Evolutionary conservation across 2,113 vertebrate species (phyloP).

Genomic region (Podiceps cristatus): DNA sequence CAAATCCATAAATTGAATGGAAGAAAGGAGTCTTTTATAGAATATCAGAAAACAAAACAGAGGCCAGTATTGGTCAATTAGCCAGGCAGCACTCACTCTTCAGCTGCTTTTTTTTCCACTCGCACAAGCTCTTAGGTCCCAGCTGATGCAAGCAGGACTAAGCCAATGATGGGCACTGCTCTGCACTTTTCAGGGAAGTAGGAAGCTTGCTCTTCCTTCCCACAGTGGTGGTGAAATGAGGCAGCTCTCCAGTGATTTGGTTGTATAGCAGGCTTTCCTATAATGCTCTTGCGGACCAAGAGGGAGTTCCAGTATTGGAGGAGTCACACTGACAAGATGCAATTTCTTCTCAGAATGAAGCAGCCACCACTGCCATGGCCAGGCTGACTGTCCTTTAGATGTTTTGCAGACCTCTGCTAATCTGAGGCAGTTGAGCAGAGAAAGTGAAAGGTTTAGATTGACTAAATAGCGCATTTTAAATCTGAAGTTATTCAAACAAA

Average conservation of each 20-base stretch:
- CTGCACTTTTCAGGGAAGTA: background rate
- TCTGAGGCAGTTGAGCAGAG: background rate
- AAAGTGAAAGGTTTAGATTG: background rate
- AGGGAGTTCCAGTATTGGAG: background rate
- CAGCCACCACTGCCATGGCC: background rate
- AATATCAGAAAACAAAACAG: background rate
- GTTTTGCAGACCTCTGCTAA: background rate
- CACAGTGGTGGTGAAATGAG: background rate
- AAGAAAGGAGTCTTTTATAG: background rate
- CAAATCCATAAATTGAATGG: background rate
- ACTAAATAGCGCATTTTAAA: background rate
- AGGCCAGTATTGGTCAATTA: background rate
- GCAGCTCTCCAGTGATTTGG: background rate
- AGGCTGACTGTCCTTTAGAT: background rate
- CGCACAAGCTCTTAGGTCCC: background rate
- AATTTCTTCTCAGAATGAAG: background rate
- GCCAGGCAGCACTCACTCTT: background rate
- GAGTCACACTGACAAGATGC: background rate
- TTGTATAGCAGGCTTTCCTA: background rate
- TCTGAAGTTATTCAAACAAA: background rate
- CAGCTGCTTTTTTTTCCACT: background rate
- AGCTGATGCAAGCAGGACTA: background rate
- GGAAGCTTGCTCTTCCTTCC: background rate
- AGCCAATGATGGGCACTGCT: background rate
- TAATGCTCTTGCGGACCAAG: background rate